Conservation (phyloP, 1,140 invertebrate species). For the Megalopta genalis region DNA sequence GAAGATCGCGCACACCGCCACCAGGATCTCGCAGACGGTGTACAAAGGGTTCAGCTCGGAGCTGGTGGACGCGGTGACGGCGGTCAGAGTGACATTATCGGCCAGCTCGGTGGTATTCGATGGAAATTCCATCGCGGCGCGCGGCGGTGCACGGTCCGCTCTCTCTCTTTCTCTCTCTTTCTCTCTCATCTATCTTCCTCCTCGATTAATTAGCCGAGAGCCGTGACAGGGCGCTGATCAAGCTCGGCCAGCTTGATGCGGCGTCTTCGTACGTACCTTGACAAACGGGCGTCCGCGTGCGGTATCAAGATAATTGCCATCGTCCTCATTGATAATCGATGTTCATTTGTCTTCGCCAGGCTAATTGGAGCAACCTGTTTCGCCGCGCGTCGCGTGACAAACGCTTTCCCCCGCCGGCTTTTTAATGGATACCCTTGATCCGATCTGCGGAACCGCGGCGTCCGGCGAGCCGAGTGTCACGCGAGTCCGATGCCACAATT, state of each 20-base stretch:
- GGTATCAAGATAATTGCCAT: neutral
- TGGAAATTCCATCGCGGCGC: constrained; percentile 58
- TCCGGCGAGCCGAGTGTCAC: neutral
- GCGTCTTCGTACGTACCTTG: neutral
- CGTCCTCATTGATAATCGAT: neutral
- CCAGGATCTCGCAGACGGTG: constrained; percentile 87
- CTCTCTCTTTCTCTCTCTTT: too few relatives aligned
- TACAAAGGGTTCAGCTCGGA: constrained; percentile 84
- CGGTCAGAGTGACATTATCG: constrained; percentile 43
- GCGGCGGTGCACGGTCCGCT: neutral
- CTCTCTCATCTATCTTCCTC: neutral
- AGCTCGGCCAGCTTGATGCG: neutral
- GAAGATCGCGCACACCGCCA: constrained; percentile 89
- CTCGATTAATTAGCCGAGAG: neutral
- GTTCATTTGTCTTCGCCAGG: neutral
- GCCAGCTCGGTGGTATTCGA: constrained; percentile 57
- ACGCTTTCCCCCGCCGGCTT: neutral
- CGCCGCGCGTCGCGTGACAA: constrained; percentile 13
- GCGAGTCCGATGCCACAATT: constrained; percentile 8
- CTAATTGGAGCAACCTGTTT: neutral
- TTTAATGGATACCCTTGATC: constrained; percentile 19
- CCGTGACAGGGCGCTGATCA: too few relatives aligned
- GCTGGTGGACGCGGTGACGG: constrained; percentile 20
- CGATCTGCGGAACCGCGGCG: neutral
- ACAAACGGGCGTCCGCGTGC: neutral